A percentile compares a stretch with the other conserved stretches of the same genome.
Conservation (phyloP, 2,888 invertebrate genomes). For the Hecatera dysodea region DNA sequence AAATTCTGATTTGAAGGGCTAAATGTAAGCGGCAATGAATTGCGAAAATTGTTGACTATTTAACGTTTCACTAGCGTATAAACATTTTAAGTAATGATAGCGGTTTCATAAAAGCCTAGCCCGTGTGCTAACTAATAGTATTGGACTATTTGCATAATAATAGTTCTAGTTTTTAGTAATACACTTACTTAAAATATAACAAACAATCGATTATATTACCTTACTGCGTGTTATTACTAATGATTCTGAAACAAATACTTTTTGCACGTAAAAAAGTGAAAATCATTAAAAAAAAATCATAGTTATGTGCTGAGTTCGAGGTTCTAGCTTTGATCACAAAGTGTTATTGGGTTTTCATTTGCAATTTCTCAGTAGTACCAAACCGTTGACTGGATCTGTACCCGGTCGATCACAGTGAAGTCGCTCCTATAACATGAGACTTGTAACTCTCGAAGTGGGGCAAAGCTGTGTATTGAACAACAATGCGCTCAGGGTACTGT, state of each 20-base stretch:
- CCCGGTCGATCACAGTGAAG: too few species aligned
- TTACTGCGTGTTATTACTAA: too few species aligned
- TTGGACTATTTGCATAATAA: conserved; percentile 53
- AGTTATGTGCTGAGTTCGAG: too few species aligned
- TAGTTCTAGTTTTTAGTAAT: conserved; percentile 29
- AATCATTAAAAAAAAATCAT: too few species aligned
- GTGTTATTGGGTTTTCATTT: background rate
- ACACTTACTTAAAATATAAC: background rate
- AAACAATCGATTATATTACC: too few species aligned
- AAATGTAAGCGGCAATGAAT: conserved; percentile 13
- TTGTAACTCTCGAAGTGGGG: too few species aligned
- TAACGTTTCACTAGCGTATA: conserved; percentile 15
- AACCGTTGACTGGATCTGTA: background rate
- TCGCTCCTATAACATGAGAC: too few species aligned
- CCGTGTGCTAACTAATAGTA: conserved; percentile 29
- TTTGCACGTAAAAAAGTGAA: too few species aligned
- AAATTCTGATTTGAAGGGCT: background rate
- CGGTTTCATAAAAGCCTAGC: conserved; percentile 26
- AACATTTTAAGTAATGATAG: conserved; percentile 45
- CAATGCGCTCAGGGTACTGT: too few species aligned
- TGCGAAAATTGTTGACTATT: background rate
- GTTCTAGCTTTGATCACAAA: too few species aligned
- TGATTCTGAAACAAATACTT: too few species aligned
- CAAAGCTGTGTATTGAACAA: too few species aligned
- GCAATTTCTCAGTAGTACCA: background rate